Conservation (phyloP, 1,140 invertebrate genomes). For the Spodoptera frugiperda region DNA sequence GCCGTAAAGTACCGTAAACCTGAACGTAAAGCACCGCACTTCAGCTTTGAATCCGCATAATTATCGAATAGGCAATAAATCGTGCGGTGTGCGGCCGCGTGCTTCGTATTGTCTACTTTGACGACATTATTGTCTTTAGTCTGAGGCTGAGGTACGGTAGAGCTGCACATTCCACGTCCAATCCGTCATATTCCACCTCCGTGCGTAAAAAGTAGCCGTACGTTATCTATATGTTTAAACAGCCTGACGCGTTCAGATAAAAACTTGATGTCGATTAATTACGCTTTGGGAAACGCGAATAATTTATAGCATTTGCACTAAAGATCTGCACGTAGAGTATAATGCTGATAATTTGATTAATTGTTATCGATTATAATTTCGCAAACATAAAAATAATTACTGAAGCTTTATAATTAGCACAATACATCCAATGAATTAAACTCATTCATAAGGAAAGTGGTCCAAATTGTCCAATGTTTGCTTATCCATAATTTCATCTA, state of each 20-base stretch:
- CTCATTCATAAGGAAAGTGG: slow-evolving; percentile 52
- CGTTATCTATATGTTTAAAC: slow-evolving; percentile 50
- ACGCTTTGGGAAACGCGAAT: slow-evolving; percentile 41
- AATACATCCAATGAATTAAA: slow-evolving; percentile 57
- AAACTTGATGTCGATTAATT: slow-evolving; percentile 57
- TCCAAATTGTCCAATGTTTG: slow-evolving; percentile 55
- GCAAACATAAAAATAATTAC: not conserved
- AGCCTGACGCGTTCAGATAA: slow-evolving; percentile 53
- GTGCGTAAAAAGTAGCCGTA: slow-evolving; percentile 49
- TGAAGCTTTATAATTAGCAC: slow-evolving; percentile 8
- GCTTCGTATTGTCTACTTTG: slow-evolving; percentile 71
- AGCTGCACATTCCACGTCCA: not conserved
- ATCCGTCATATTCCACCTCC: slow-evolving; percentile 6
- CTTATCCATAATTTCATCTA: slow-evolving; percentile 69
- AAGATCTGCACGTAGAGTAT: slow-evolving; percentile 24
- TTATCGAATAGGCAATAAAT: slow-evolving; percentile 85
- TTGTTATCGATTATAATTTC: not conserved
- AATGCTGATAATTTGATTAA: slow-evolving; percentile 23
- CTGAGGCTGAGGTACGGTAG: not conserved
- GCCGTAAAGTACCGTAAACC: slow-evolving; percentile 75
- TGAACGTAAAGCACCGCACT: slow-evolving; percentile 76
- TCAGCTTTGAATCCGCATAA: slow-evolving; percentile 83
- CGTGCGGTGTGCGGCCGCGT: slow-evolving; percentile 68
- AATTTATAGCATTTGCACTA: slow-evolving; percentile 47
- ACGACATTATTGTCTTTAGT: slow-evolving; percentile 59